Conservation (phyloP, 2,797 vertebrate species). For the Sebastes kiyomatsui region DNA sequence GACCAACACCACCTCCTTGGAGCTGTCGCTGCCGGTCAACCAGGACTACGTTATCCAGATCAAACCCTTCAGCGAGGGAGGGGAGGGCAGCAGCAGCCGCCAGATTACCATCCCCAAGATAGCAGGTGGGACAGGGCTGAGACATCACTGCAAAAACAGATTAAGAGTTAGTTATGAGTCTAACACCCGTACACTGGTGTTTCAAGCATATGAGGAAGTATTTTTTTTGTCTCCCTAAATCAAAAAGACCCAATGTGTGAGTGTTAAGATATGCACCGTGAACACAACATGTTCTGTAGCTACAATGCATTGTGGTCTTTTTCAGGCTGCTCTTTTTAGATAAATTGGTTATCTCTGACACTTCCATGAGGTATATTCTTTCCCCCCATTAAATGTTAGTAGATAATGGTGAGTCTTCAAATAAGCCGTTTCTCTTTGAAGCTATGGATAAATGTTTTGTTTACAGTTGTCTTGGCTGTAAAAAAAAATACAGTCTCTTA, state of each 20-base stretch:
- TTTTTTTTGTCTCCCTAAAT: neutral
- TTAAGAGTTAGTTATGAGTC: neutral
- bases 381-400: constrained; percentile 5
- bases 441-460: neutral
- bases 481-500: constrained; percentile 14
- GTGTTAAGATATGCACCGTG: neutral
- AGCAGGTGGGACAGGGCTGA: constrained; percentile 71
- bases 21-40: constrained; percentile 91
- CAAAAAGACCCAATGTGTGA: neutral
- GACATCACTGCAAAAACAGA: neutral
- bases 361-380: neutral
- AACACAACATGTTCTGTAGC: neutral
- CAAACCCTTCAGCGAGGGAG: constrained; percentile 94
- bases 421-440: constrained; percentile 24
- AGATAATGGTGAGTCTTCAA: constrained; percentile 23
- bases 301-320: constrained; percentile 7
- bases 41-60: constrained; percentile 96
- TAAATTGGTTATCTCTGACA: constrained; percentile 2
- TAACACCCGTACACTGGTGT: neutral
- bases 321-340: constrained; percentile 9
- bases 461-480: constrained; percentile 10
- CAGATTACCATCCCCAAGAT: constrained; percentile 93
- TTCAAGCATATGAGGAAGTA: neutral
- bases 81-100: constrained; percentile 92
- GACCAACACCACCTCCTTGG: constrained; percentile 94